Evolutionary conservation across 2,797 vertebrate genomes (phyloP).

Genomic region (Bradypodion pumilum): DNA sequence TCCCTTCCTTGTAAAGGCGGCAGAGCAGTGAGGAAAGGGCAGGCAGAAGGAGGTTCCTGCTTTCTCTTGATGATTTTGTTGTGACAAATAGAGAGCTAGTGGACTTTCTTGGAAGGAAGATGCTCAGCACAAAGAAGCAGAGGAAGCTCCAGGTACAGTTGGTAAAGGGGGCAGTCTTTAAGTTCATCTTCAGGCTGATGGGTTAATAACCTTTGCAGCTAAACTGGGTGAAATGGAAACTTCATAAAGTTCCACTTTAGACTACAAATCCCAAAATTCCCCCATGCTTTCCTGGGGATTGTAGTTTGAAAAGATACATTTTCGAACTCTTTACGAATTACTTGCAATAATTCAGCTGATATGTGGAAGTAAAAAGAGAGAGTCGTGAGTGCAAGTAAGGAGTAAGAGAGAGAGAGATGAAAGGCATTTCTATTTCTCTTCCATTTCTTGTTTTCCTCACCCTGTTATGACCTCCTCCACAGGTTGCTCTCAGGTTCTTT

Average conservation of each 20-base stretch:
- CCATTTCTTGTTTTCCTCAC: neutral
- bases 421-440: too few relatives aligned
- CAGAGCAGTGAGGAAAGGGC: neutral
- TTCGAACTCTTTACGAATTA: neutral
- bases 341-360: neutral
- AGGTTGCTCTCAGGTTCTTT: constrained; percentile 64
- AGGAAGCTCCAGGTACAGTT: neutral
- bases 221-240: neutral
- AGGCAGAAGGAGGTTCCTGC: neutral
- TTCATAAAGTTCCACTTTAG: neutral
- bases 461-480: neutral
- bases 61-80: constrained; percentile 10
- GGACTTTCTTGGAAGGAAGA: neutral
- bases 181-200: neutral
- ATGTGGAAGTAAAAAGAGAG: neutral
- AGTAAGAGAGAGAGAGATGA: too few relatives aligned
- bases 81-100: neutral
- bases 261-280: neutral
- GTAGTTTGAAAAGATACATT: neutral
- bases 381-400: too few relatives aligned
- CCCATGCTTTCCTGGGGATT: neutral
- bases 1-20: neutral
- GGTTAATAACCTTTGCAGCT: neutral
- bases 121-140: constrained; percentile 1
- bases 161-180: neutral